phyloP scores from a whole-genome alignment of 2,113 vertebrate genomes.

The Seriola quinqueradiata region DNA sequence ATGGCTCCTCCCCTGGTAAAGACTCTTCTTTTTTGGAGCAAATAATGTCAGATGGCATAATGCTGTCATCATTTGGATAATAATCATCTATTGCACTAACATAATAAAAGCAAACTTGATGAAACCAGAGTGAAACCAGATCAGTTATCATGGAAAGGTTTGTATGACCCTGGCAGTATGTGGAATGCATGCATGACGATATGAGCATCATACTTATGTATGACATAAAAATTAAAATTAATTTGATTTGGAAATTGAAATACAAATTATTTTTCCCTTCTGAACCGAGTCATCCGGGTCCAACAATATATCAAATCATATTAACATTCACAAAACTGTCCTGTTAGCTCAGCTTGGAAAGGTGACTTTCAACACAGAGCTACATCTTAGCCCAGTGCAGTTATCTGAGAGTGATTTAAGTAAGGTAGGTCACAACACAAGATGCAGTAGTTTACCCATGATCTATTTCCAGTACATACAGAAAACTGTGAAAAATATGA shows the following conservation, averaged over 20 bases:
- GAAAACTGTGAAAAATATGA: background rate
- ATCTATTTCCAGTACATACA: slow-evolving; percentile 6
- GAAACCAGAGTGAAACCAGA: background rate
- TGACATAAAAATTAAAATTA: background rate
- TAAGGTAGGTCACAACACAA: slow-evolving; percentile 4
- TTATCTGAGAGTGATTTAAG: slow-evolving; percentile 2
- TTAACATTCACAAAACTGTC: background rate
- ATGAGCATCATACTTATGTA: background rate
- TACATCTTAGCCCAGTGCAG: background rate
- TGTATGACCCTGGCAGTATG: background rate
- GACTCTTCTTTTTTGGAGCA: background rate
- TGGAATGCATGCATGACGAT: background rate
- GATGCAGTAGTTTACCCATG: background rate
- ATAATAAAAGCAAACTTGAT: background rate
- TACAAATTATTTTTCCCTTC: background rate
- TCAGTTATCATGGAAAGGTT: background rate
- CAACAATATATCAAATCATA: background rate
- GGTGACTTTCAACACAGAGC: background rate
- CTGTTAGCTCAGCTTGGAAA: background rate
- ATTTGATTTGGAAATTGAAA: background rate
- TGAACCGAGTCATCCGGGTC: background rate
- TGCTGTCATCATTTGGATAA: background rate
- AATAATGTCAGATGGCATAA: background rate
- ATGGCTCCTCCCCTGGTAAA: slow-evolving; percentile 14
- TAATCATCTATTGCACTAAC: background rate